Evolutionary conservation across 2,888 invertebrate species (phyloP), one percentile per base, ranked within the genome.

Genomic region (Acheta domesticus): DNA sequence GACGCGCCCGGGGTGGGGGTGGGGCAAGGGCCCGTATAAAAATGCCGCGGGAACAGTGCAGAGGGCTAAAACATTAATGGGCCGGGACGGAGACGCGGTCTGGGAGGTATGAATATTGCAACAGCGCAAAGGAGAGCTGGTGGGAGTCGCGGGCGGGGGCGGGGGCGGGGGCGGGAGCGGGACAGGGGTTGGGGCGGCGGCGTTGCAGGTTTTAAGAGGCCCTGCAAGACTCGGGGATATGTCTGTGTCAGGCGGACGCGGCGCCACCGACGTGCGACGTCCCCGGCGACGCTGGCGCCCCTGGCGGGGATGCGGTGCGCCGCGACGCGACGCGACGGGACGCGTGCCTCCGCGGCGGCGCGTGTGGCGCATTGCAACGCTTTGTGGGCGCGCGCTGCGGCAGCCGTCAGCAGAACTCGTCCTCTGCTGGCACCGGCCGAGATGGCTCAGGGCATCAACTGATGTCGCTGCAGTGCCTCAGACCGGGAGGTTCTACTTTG

Each of bases 21-120:
- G 62, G 62, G 62, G 62, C 62, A 62, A 16, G 62, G 62, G n/a
- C 62, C 62, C 62, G 62, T 62, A 62, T 62, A 62, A 62, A 62
- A 62, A 62, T 62, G 14, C 62, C 62, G 16, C 62, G 62, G 62
- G 62, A 62, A 62, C 62, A 62, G 62, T 62, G 62, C 62, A n/a
- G 62, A 19, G 62, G 62, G 62, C n/a, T 62, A 62, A 36, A 62
- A 62, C 62, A 62, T 62, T 62, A 62, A 62, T 62, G 62, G 62
- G 16, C 62, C 62, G n/a, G 62, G 62, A 62, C 62, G 62, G n/a
- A 62, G 62, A n/a, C 62, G 62, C 62, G 16, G 62, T 62, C n/a
- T 14, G 62, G 62, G 62, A 62, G 62, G 62, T 62, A 62, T 62
- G 62, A 62, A 62, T 62, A 62, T 62, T 62, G 62, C 62, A 62